phyloP scores from a whole-genome alignment of 2,113 vertebrate species.

The Paralichthys olivaceus region DNA sequence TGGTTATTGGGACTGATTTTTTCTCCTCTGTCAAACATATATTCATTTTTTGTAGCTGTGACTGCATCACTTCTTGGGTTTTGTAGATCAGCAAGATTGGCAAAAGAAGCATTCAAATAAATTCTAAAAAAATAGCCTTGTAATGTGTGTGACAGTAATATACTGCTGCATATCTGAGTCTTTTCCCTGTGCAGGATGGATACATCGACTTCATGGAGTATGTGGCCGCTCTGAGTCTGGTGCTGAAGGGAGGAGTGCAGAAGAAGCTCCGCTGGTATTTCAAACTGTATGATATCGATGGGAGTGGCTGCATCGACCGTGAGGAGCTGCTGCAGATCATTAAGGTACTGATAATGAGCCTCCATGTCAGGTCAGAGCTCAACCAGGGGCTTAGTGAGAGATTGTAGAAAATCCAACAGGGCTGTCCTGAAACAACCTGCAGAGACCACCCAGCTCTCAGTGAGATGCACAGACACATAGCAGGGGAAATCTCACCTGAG shows the following conservation, averaged over 20 bases:
- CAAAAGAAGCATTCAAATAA: background rate
- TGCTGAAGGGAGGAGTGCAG: conserved; percentile 86
- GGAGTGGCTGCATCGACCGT: conserved; percentile 87
- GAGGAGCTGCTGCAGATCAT: conserved; percentile 87
- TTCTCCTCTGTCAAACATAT: background rate
- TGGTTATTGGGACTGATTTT: too few species aligned
- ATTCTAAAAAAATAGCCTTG: background rate
- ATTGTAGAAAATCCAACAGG: background rate
- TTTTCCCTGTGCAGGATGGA: conserved; percentile 79
- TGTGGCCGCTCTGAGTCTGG: conserved; percentile 86
- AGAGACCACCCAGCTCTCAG: background rate
- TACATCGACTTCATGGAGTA: conserved; percentile 91
- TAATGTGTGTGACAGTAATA: background rate
- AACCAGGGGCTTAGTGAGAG: background rate
- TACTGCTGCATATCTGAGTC: background rate
- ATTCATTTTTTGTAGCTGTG: background rate
- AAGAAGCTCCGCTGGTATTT: conserved; percentile 90
- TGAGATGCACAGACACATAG: background rate
- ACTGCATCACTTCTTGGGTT: background rate
- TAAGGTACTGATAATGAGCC: conserved; percentile 71
- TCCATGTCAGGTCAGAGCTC: background rate
- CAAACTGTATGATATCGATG: conserved; percentile 87
- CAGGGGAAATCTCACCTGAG: background rate
- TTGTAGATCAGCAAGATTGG: background rate
- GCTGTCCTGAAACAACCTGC: too few species aligned